These are phyloP conservation scores for Drosophila nannoptera DNA, from an alignment of 1,140 invertebrate genomes.

Conservation along the genomic window DNA sequence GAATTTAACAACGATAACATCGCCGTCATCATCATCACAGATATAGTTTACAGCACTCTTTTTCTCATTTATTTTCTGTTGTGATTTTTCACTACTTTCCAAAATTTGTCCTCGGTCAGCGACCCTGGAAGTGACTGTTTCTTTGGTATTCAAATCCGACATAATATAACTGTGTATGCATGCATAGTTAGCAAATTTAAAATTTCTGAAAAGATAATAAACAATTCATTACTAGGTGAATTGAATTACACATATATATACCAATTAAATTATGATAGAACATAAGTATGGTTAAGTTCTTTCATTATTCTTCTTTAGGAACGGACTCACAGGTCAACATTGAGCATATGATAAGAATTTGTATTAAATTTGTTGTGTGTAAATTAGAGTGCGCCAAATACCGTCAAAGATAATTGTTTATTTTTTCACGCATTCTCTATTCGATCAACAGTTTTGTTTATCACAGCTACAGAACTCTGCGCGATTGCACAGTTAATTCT, in stretches of 20 bases:
- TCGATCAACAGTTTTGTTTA: too few species aligned
- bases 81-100: slow-evolving; percentile 17
- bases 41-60: slow-evolving; percentile 7
- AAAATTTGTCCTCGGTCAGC: neutral
- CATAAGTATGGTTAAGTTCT: too few species aligned
- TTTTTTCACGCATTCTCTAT: too few species aligned
- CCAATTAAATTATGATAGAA: neutral
- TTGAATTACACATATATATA: too few species aligned
- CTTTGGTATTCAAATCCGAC: slow-evolving; percentile 18
- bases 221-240: neutral
- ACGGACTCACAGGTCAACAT: too few species aligned
- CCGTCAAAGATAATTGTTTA: too few species aligned
- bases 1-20: slow-evolving; percentile 15
- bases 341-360: too few species aligned
- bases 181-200: slow-evolving; percentile 3
- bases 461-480: too few species aligned
- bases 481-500: too few species aligned
- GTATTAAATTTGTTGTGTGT: too few species aligned
- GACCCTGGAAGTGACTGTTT: neutral
- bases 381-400: too few species aligned
- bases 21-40: slow-evolving; percentile 30
- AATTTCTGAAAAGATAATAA: neutral
- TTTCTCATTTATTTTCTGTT: slow-evolving; percentile 1
- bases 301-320: too few species aligned
- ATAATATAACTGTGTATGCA: slow-evolving; percentile 13